Percentiles rank a stretch among this genome's conserved stretches.
Conservation (phyloP, 2,113 vertebrate species). For the Prolemur simus region DNA sequence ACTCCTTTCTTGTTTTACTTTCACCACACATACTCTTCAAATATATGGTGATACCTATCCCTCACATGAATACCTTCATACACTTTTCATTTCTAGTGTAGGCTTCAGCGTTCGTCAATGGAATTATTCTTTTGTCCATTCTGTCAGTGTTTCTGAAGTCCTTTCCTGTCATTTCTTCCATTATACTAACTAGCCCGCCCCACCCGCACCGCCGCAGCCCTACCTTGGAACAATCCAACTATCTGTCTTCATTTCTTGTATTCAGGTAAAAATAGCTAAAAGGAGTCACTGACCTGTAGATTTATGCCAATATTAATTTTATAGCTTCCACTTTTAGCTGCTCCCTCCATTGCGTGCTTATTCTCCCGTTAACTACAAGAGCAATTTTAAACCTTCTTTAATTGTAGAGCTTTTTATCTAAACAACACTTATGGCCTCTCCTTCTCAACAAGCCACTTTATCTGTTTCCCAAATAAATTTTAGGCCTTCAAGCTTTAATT, state of each 20-base stretch:
- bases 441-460: neutral
- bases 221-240: neutral
- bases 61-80: neutral
- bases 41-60: neutral
- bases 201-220: rapidly evolving
- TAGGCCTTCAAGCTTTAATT: neutral
- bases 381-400: neutral
- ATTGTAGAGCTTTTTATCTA: neutral
- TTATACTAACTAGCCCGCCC: neutral
- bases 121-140: neutral
- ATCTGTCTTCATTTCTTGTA: neutral
- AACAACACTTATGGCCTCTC: neutral
- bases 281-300: neutral
- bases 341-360: neutral
- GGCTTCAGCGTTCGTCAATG: neutral
- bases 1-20: neutral
- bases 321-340: neutral
- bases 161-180: neutral
- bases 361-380: neutral
- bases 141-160: neutral
- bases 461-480: neutral
- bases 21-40: neutral
- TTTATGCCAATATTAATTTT: neutral
- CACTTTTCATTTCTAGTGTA: neutral
- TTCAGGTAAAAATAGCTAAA: neutral